Evolutionary conservation across 2,797 vertebrate genomes (phyloP).

Genomic region (Argyrosomus regius): DNA sequence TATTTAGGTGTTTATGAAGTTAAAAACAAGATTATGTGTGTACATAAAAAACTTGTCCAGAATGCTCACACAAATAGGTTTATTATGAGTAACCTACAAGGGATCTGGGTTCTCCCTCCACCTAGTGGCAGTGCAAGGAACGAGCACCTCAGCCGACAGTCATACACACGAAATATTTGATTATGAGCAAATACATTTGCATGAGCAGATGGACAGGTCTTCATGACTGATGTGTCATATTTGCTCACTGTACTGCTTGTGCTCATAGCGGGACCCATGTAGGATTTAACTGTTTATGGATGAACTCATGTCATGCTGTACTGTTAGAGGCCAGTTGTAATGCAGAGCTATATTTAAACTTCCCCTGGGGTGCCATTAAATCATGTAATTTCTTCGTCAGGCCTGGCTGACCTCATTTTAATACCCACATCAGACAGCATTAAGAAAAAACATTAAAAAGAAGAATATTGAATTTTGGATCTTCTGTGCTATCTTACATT

Average conservation of each 20-base stretch:
- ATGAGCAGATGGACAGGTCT: conserved; percentile 10
- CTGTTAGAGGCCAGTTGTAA: conserved; percentile 73
- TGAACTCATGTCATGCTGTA: conserved; percentile 75
- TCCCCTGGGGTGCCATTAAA: conserved; percentile 86
- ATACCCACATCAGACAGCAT: conserved; percentile 77
- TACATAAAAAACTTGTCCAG: conserved; percentile 6
- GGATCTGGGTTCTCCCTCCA: conserved; percentile 68
- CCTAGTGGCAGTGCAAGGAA: conserved; percentile 72
- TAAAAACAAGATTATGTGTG: conserved; percentile 4
- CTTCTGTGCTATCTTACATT: conserved; percentile 44
- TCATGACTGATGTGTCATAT: conserved; percentile 26
- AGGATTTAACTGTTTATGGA: conserved; percentile 71
- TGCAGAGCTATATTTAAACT: conserved; percentile 86
- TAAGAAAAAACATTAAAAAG: conserved; percentile 56
- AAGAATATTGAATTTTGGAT: conserved; percentile 63
- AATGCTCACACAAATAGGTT: conserved; percentile 7
- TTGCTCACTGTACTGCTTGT: conserved; percentile 22
- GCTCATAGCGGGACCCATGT: conserved; percentile 28
- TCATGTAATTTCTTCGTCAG: conserved; percentile 87
- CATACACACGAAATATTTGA: conserved; percentile 29
- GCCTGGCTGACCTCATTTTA: conserved; percentile 84
- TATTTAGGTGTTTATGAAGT: conserved; percentile 16
- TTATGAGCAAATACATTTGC: conserved; percentile 20
- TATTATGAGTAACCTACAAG: conserved; percentile 2
- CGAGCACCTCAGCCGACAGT: conserved; percentile 13